Evolutionary conservation across 2,888 invertebrate species (phyloP).

Genomic region (Auanema freiburgensis): DNA sequence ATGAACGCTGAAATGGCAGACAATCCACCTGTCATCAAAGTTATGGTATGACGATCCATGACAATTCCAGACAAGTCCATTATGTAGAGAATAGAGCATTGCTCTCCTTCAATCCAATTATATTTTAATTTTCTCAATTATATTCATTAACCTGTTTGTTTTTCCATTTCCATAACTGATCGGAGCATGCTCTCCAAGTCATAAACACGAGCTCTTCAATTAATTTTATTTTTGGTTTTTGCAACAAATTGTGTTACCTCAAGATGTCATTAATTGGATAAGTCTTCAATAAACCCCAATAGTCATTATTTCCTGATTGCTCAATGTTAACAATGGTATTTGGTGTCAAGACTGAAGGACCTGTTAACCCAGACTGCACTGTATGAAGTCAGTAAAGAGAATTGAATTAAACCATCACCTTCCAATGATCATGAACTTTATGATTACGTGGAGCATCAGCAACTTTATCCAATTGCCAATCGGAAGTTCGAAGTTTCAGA

Average conservation of each 20-base stretch:
- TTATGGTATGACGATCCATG: slow-evolving; percentile 48
- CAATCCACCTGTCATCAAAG: slow-evolving; percentile 49
- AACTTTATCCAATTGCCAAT: slow-evolving; percentile 46
- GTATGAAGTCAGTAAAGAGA: neutral
- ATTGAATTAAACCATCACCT: slow-evolving; percentile 27
- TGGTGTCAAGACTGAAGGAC: slow-evolving; percentile 42
- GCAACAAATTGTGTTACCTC: slow-evolving; percentile 14
- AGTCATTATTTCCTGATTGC: slow-evolving; percentile 58
- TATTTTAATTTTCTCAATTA: neutral
- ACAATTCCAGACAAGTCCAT: slow-evolving; percentile 61
- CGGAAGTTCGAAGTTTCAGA: slow-evolving; percentile 42
- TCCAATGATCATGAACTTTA: slow-evolving; percentile 52
- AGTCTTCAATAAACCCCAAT: slow-evolving; percentile 58
- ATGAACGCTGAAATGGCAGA: slow-evolving; percentile 61
- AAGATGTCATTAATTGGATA: slow-evolving; percentile 58
- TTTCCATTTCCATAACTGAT: slow-evolving; percentile 58
- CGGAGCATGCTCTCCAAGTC: slow-evolving; percentile 60
- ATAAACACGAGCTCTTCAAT: slow-evolving; percentile 46
- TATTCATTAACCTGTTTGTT: slow-evolving; percentile 40
- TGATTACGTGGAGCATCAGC: slow-evolving; percentile 44
- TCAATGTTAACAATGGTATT: slow-evolving; percentile 61
- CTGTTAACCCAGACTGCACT: slow-evolving; percentile 52
- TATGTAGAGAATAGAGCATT: slow-evolving; percentile 57
- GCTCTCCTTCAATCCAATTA: slow-evolving; percentile 38
- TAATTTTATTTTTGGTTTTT: neutral